Conservation (phyloP, 2,797 vertebrate genomes). For the Argya squamiceps region DNA sequence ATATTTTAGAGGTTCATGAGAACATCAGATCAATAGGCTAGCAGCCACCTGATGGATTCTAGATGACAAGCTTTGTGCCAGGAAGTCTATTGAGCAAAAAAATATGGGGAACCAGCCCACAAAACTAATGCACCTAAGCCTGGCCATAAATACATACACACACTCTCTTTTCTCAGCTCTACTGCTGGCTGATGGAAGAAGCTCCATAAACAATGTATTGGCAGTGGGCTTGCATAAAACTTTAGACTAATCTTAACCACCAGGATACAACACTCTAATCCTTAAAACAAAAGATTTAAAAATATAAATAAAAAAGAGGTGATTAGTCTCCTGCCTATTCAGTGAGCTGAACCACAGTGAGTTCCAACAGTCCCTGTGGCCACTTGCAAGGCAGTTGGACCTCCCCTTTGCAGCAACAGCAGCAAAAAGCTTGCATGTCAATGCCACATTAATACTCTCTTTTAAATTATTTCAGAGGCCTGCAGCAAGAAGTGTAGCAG, state of each 20-base stretch:
- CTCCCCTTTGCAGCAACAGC: background rate
- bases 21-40: background rate
- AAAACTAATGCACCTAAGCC: background rate
- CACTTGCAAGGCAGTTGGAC: background rate
- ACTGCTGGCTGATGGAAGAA: background rate
- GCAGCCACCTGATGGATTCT: background rate
- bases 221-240: background rate
- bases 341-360: background rate
- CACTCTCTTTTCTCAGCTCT: background rate
- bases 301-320: background rate
- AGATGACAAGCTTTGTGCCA: background rate
- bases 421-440: background rate
- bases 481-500: background rate
- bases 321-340: background rate
- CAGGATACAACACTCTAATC: background rate
- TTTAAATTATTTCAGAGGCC: background rate
- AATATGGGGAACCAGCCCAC: background rate
- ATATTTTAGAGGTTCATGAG: background rate
- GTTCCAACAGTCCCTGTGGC: background rate
- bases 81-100: background rate
- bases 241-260: background rate
- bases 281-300: background rate
- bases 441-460: background rate
- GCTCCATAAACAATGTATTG: background rate
- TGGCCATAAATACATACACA: background rate